Evolutionary conservation across 2,888 invertebrate species (phyloP), one percentile per base, ranked within the genome.

Genomic region (Phragmatobia fuliginosa): DNA sequence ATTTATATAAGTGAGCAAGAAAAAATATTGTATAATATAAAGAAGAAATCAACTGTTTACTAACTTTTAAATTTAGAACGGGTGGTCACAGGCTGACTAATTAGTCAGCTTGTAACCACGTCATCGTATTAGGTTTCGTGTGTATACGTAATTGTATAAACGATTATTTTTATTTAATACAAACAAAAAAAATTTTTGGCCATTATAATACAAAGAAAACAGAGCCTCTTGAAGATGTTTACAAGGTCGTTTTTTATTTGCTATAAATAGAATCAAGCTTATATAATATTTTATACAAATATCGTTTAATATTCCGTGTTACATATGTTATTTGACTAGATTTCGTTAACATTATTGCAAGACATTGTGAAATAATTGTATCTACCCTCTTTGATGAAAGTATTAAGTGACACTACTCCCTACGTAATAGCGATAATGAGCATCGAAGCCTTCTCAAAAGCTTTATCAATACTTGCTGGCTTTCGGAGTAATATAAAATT

Each of bases 401-500:
- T n/a, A 32, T 31, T 25, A 10, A 25, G 41, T 21, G 11, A 21
- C 62, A 41, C 18, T 38, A 66, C 68, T 63, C 67, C 61, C 76
- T 74, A 71, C 64, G 56, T 25, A n/a, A 64, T 70, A 62, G 59
- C 73, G 70, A 71, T 71, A 70, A 72, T 71, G 78, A 25, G 52
- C 25, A 28, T 70, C 33, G 73, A 65, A 72, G 28, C 71, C 67
- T 66, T 74, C 71, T 60, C 32, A 67, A 61, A 77, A 80, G 79
- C 75, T 66, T 68, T 68, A 74, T 74, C 72, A 62, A 49, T n/a
- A 60, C n/a, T 62, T 25, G 66, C 62, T 72, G 65, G 72, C 70
- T 62, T 66, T 65, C 61, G 45, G 60, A 66, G 32, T 72, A 62
- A 68, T 77, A 79, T 62, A 74, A 73, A 77, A 71, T 73, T 68